These are phyloP conservation scores for Tympanuchus pallidicinctus DNA, from an alignment of 2,113 vertebrate species.

Conservation along the genomic window DNA sequence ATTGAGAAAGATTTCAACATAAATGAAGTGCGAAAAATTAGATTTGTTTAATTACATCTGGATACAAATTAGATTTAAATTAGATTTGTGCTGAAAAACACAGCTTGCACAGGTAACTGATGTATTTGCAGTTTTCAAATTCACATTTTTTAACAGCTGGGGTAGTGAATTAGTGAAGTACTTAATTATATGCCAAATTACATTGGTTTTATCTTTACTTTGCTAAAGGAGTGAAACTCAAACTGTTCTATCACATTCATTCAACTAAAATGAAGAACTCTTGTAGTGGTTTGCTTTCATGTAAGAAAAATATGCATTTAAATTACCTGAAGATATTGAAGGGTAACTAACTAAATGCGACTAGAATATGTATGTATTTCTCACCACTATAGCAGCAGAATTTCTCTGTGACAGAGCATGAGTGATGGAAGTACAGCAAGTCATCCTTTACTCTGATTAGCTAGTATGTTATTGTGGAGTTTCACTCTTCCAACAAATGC, in stretches of 20 bases:
- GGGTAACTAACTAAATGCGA: slow-evolving; percentile 9
- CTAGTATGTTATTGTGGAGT: background rate
- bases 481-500: background rate
- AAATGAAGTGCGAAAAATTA: slow-evolving; percentile 31
- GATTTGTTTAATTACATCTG: slow-evolving; percentile 51
- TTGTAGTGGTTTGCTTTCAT: background rate
- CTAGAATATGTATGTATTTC: background rate
- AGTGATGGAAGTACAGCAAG: background rate
- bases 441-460: background rate
- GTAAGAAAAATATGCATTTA: slow-evolving; percentile 16
- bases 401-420: background rate
- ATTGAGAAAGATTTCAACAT: background rate
- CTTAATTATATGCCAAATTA: background rate
- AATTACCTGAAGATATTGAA: background rate
- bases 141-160: background rate
- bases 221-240: background rate
- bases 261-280: background rate
- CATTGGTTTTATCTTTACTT: slow-evolving; percentile 13
- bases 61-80: slow-evolving; percentile 31
- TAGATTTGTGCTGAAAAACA: slow-evolving; percentile 37
- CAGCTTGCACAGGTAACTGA: background rate
- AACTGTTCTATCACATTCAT: background rate
- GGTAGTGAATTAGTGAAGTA: background rate
- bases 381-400: background rate
- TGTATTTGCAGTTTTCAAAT: slow-evolving; percentile 35